Evolutionary conservation across 1,140 invertebrate genomes (phyloP).

Genomic region (Neuroterus valhalla): DNA sequence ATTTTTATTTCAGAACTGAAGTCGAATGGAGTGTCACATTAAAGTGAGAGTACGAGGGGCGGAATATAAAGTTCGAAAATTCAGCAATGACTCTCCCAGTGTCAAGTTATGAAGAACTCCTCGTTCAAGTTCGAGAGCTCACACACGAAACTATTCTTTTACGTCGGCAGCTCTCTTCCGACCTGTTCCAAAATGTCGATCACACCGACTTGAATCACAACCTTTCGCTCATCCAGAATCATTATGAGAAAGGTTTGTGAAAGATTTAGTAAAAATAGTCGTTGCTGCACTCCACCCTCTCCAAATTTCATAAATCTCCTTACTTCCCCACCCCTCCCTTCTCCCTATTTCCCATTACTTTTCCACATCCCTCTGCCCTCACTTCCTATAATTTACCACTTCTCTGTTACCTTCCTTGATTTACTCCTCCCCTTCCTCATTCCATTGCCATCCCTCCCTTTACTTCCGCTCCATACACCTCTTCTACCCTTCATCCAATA

Average conservation of each 20-base stretch:
- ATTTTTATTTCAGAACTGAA: constrained; percentile 41
- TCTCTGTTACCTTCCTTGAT: too few species aligned
- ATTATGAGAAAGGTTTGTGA: constrained; percentile 63
- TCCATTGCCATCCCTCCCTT: too few species aligned
- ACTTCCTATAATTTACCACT: too few species aligned
- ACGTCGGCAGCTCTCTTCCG: constrained; percentile 68
- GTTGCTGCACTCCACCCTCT: too few species aligned
- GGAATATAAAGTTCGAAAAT: constrained; percentile 35
- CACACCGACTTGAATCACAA: constrained; percentile 68
- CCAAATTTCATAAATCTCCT: too few species aligned
- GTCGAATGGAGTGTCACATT: constrained; percentile 53
- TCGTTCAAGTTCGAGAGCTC: constrained; percentile 74
- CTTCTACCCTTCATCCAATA: too few species aligned
- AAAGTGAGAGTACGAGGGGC: constrained; percentile 35
- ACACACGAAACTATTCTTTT: constrained; percentile 74
- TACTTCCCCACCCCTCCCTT: too few species aligned
- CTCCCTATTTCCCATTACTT: too few species aligned
- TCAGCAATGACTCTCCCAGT: constrained; percentile 75
- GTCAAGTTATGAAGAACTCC: constrained; percentile 76
- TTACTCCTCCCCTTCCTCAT: too few species aligned
- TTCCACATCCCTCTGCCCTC: too few species aligned
- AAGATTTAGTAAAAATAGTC: not conserved
- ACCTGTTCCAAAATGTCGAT: constrained; percentile 62
- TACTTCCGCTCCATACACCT: too few species aligned
- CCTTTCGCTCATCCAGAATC: constrained; percentile 58